Evolutionary conservation across 2,113 vertebrate species (phyloP), one percentile per base, ranked within the genome.

Genomic region (Podocnemis expansa): DNA sequence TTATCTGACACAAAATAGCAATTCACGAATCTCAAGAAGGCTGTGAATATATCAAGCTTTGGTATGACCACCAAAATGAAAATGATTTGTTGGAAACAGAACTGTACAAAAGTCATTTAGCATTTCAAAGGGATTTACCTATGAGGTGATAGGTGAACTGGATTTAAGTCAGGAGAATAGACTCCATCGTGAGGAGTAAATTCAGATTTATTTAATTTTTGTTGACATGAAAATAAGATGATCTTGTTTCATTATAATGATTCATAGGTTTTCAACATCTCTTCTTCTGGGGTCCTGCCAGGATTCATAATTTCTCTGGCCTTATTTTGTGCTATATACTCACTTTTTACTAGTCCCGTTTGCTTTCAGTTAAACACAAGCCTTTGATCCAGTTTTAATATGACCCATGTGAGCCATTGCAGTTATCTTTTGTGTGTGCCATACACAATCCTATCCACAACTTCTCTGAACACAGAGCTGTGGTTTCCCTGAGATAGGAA

Each of bases 81-180:
- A 0, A 16, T 2, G 63, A 27, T 13, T 55, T 58, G 49, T 16
- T 8, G 43, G 1, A 80, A 82, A 5, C 0, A 10, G 41, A 81
- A 27, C 5, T 38, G n/a, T 55, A 78, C 3, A n/a, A 67, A 31
- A 55, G 0, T 3, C 73, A 17, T 3, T 84, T 5, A 10, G 55
- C 82, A 24, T 11, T 60, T 83, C 79, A 82, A 89, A 80, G 87
- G n/a, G 54, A 55, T 3, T 52, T 67, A 78, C 6, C 56, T 89
- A 47, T n/a, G 45, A 7, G 31, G 11, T 3, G 1, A 38, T 3
- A 49, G 2, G 63, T 38, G 31, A 49, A n/a, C 3, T 2, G 80
- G 76, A 29, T 10, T 34, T 38, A 38, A 86, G 67, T 24, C 0
- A 3, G 80, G 49, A 0, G 31, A 12, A 51, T 51, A 91, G 29